Evolutionary conservation across 2,888 invertebrate species (phyloP).

Genomic region (Tenthredo distinguenda): DNA sequence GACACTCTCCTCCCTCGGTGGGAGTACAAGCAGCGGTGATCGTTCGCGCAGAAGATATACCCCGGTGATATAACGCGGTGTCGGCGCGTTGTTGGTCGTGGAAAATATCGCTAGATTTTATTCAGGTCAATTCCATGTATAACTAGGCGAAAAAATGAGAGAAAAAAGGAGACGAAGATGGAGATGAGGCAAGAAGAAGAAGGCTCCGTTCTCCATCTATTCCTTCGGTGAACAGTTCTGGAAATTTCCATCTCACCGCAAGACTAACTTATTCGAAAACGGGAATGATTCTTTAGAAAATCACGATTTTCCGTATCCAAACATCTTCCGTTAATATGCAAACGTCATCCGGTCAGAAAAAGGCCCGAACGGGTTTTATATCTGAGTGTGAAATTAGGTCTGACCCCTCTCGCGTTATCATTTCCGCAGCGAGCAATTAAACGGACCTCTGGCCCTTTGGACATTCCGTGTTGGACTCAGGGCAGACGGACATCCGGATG

Average conservation of each 20-base stretch:
- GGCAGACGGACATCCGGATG: background rate
- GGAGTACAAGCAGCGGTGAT: background rate
- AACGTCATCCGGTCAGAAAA: background rate
- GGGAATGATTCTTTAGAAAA: background rate
- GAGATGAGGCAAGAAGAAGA: background rate
- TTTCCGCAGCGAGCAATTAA: background rate
- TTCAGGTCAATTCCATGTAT: conserved; percentile 7
- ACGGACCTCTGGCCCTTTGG: background rate
- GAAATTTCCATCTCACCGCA: too few relatives aligned
- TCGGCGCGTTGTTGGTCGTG: background rate
- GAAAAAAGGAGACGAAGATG: background rate
- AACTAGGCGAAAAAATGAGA: too few relatives aligned
- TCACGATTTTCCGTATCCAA: too few relatives aligned
- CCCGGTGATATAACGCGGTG: background rate
- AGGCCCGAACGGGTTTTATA: background rate
- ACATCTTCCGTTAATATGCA: background rate
- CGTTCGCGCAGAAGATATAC: conserved; percentile 1
- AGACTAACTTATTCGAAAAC: too few relatives aligned
- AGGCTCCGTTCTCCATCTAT: background rate
- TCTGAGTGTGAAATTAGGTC: too few relatives aligned
- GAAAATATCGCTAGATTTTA: background rate
- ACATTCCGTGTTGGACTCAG: background rate
- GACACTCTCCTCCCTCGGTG: conserved; percentile 2
- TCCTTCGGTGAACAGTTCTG: background rate
- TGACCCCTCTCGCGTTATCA: background rate